A percentile compares a stretch with the other conserved stretches of the same genome.
phyloP scores from a whole-genome alignment of 2,888 invertebrate species.

The Euspilapteryx auroguttella region DNA sequence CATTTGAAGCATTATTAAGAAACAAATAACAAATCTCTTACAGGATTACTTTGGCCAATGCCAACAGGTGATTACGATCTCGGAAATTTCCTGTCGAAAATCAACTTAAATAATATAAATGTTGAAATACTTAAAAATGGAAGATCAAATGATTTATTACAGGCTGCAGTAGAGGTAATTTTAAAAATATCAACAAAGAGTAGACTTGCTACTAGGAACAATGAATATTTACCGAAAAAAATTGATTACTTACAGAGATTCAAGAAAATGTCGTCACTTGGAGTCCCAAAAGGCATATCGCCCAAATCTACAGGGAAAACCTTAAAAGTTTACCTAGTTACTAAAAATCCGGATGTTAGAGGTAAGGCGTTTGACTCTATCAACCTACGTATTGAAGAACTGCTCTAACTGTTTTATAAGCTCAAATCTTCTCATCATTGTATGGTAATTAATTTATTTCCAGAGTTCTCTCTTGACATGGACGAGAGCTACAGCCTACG shows the following conservation, averaged over 20 bases:
- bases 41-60: slow-evolving; percentile 65
- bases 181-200: too few relatives aligned
- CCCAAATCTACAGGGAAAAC: slow-evolving; percentile 33
- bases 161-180: slow-evolving; percentile 25
- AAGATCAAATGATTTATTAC: slow-evolving; percentile 19
- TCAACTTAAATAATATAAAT: slow-evolving; percentile 50
- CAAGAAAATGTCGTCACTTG: slow-evolving; percentile 16
- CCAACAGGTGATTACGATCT: slow-evolving; percentile 63
- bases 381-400: too few relatives aligned
- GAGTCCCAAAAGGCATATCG: slow-evolving; percentile 22
- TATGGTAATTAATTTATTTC: slow-evolving; percentile 1
- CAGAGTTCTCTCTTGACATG: slow-evolving; percentile 55
- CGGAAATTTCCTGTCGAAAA: slow-evolving; percentile 52
- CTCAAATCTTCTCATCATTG: too few relatives aligned
- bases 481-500: slow-evolving; percentile 62
- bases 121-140: slow-evolving; percentile 33
- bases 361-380: too few relatives aligned
- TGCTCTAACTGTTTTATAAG: too few relatives aligned
- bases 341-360: slow-evolving; percentile 23
- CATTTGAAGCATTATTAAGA: too few relatives aligned
- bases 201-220: too few relatives aligned
- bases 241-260: slow-evolving; percentile 49
- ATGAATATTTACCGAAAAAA: too few relatives aligned
- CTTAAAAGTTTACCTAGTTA: slow-evolving; percentile 22
- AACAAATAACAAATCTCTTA: too few relatives aligned